Conservation (phyloP, 1,140 invertebrate species). For the Muscidifurax raptorellus region DNA sequence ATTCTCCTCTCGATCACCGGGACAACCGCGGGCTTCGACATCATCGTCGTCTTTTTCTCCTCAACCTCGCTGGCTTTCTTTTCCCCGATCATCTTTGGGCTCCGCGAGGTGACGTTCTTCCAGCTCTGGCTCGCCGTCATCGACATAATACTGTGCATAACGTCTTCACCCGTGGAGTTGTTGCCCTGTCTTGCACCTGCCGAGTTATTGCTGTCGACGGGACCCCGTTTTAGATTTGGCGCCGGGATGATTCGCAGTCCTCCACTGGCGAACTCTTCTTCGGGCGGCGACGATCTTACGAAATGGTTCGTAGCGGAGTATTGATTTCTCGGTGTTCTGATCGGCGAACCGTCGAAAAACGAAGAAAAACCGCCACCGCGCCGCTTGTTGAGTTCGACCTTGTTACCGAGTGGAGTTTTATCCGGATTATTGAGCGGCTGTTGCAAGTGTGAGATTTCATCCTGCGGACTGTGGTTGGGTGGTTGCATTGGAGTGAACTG, state of each 20-base stretch:
- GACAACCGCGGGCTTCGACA: background rate
- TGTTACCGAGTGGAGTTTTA: background rate
- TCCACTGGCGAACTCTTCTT: background rate
- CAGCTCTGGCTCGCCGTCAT: constrained; percentile 8
- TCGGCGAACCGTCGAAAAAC: background rate
- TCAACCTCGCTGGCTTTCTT: background rate
- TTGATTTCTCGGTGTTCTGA: background rate
- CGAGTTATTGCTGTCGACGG: background rate
- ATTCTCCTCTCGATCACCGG: background rate
- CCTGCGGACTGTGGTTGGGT: background rate
- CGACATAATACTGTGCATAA: background rate
- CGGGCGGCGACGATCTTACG: background rate
- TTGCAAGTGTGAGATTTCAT: background rate
- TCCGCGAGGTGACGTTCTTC: constrained; percentile 25
- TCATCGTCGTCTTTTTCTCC: background rate
- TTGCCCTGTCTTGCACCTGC: background rate
- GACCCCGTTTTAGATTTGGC: background rate
- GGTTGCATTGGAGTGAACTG: background rate
- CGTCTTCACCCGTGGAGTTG: background rate
- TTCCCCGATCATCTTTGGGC: background rate
- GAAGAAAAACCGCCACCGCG: background rate
- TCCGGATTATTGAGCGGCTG: background rate
- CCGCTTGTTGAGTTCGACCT: background rate
- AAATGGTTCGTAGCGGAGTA: background rate
- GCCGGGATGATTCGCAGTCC: background rate